These are phyloP conservation scores for Pterostichus madidus DNA, from an alignment of 2,888 invertebrate genomes.

Conservation along the genomic window DNA sequence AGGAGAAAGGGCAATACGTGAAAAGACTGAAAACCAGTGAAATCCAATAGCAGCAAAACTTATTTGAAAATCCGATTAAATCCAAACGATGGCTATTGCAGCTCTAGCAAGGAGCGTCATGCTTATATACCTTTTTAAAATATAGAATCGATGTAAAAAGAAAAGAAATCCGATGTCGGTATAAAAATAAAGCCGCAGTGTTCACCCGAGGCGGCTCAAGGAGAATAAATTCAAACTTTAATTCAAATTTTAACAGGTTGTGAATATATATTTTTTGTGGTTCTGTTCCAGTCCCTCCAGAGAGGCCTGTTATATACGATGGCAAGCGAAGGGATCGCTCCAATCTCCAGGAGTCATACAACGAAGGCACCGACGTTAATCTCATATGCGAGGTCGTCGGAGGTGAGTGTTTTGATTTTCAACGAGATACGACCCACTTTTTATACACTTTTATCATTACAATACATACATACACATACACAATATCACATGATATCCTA, in stretches of 20 bases:
- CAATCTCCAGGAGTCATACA: conserved; percentile 89
- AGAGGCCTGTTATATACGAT: conserved; percentile 90
- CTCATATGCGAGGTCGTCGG: conserved; percentile 91
- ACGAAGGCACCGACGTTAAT: conserved; percentile 90
- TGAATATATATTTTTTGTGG: conserved; percentile 69
- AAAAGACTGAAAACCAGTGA: conserved; percentile 33
- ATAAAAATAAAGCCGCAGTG: conserved; percentile 34
- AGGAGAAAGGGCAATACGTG: neutral
- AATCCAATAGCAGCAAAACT: conserved; percentile 40
- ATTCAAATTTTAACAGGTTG: conserved; percentile 64
- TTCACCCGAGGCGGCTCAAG: conserved; percentile 8
- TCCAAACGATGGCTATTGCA: conserved; percentile 43
- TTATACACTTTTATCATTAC: too few relatives aligned
- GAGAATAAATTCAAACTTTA: conserved; percentile 61
- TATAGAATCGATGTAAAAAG: conserved; percentile 55
- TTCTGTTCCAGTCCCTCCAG: conserved; percentile 87
- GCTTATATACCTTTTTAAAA: conserved; percentile 54
- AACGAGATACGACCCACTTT: too few relatives aligned
- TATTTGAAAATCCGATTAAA: conserved; percentile 61
- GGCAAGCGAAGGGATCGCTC: conserved; percentile 87
- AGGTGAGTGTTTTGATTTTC: conserved; percentile 79
- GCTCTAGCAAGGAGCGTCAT: conserved; percentile 13
- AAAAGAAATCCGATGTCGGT: conserved; percentile 40
- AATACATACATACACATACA: too few relatives aligned
- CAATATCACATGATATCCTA: too few relatives aligned